Conservation (phyloP, 2,797 vertebrate species). For the Loris lydekkerianus region DNA sequence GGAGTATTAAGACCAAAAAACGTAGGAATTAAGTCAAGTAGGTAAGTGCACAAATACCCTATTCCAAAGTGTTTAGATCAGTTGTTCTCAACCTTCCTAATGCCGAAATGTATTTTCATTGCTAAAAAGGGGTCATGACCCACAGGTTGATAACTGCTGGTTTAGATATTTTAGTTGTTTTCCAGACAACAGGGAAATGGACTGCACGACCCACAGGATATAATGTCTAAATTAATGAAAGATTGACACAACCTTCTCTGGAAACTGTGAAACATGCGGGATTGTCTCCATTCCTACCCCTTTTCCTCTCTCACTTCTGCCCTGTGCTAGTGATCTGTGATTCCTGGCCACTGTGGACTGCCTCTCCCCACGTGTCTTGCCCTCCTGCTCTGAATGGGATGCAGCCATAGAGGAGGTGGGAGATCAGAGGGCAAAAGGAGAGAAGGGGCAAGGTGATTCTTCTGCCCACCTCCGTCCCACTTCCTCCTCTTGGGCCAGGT, state of each 20-base stretch:
- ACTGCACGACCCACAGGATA: not conserved
- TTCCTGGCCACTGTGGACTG: not conserved
- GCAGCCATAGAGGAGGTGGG: accelerated
- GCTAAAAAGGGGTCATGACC: too few species aligned
- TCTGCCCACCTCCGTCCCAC: not conserved
- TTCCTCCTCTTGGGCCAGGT: not conserved
- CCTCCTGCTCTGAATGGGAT: not conserved
- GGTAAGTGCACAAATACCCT: not conserved
- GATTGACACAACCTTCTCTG: not conserved
- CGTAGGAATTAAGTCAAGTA: not conserved
- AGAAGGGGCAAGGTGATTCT: not conserved
- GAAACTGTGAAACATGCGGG: not conserved
- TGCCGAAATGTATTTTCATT: too few species aligned
- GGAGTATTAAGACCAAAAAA: not conserved
- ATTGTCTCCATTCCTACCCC: not conserved
- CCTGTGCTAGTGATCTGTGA: not conserved
- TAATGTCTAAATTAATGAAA: not conserved
- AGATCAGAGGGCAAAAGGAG: not conserved
- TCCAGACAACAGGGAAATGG: not conserved
- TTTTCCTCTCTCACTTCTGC: not conserved
- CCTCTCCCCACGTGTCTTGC: not conserved
- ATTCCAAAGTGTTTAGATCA: not conserved
- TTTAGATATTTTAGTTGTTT: not conserved
- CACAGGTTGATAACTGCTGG: too few species aligned
- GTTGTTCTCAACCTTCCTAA: too few species aligned